These are phyloP conservation scores for Callyntrura guangdongensis DNA, from an alignment of 2,888 invertebrate genomes.

Conservation along the genomic window DNA sequence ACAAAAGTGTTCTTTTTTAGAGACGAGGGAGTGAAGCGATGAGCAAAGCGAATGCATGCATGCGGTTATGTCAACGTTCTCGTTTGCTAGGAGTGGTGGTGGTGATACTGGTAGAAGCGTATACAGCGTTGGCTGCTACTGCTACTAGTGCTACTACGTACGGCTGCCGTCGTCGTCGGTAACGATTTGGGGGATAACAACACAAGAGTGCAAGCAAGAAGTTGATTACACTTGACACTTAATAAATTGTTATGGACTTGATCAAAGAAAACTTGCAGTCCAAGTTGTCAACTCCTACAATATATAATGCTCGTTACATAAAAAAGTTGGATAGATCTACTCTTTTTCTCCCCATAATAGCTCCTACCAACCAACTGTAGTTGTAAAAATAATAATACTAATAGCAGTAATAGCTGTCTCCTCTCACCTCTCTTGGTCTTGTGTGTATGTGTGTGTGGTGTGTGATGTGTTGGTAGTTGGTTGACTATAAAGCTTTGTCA, in stretches of 20 bases:
- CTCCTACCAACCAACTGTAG: neutral
- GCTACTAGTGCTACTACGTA: neutral
- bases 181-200: conserved; percentile 59
- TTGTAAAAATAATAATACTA: no score
- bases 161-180: conserved; percentile 44
- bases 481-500: conserved; percentile 42
- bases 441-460: conserved; percentile 14
- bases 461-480: conserved; percentile 33
- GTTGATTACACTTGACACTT: conserved; percentile 80
- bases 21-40: neutral
- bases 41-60: conserved; percentile 24
- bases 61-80: conserved; percentile 52
- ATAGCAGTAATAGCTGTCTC: conserved; percentile 33
- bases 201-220: conserved; percentile 74
- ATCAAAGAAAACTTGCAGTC: conserved; percentile 75
- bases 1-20: conserved; percentile 29
- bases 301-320: conserved; percentile 37
- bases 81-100: conserved; percentile 18
- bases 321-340: conserved; percentile 1
- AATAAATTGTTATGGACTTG: conserved; percentile 80
- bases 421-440: conserved; percentile 8
- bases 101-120: neutral
- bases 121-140: neutral
- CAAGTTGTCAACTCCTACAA: conserved; percentile 65
- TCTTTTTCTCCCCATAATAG: neutral